Conservation (phyloP, 2,888 invertebrate genomes). For the Morpho deidamia region DNA sequence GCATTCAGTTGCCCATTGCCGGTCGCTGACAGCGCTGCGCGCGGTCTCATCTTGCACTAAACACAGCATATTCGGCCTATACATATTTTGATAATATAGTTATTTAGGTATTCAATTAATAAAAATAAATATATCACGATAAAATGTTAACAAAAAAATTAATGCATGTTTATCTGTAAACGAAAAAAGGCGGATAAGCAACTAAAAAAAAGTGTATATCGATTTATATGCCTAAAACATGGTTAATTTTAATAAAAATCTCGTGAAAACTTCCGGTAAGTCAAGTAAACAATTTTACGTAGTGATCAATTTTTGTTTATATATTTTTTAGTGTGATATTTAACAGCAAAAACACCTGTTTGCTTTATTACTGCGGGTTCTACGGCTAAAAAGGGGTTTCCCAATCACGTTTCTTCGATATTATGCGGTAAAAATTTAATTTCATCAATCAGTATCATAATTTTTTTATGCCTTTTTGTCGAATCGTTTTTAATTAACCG, state of each 20-base stretch:
- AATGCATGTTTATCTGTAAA: neutral
- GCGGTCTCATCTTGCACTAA: constrained; percentile 44
- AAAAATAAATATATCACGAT: constrained; percentile 1
- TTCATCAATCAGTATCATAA: neutral
- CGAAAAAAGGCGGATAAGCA: constrained; percentile 29
- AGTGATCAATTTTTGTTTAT: neutral
- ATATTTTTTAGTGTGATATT: neutral
- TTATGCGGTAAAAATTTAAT: constrained; percentile 2
- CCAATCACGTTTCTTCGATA: constrained; percentile 4
- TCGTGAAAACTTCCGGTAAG: constrained; percentile 7
- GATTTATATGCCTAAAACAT: constrained; percentile 32
- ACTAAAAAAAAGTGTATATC: constrained; percentile 66
- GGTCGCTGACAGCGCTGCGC: constrained; percentile 60
- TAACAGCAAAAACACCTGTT: constrained; percentile 12
- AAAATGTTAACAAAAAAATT: neutral
- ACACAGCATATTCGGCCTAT: constrained; percentile 61
- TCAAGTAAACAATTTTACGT: neutral
- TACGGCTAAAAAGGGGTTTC: neutral
- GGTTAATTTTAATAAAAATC: constrained; percentile 2
- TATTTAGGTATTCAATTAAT: neutral
- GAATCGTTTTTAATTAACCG: neutral
- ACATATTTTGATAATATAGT: constrained; percentile 20
- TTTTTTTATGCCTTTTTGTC: neutral
- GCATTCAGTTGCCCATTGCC: constrained; percentile 60
- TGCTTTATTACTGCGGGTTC: constrained; percentile 3